Evolutionary conservation across 2,888 invertebrate genomes (phyloP).

Genomic region (Cantharis nigra): DNA sequence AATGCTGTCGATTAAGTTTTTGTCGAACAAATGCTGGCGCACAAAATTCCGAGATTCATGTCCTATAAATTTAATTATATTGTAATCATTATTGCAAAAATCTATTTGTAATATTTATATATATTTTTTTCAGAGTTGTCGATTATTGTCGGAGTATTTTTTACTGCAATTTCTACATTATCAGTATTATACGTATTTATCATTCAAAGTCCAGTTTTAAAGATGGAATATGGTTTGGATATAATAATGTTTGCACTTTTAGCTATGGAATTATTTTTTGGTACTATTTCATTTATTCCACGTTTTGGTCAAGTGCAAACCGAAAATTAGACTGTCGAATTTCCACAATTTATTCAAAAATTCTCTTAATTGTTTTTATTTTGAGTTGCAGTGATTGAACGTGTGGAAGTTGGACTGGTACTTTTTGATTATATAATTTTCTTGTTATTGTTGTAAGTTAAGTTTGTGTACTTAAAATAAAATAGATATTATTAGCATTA

Average conservation of each 20-base stretch:
- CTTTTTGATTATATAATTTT: too few relatives aligned
- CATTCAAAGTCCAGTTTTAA: conserved; percentile 20
- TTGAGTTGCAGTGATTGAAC: too few relatives aligned
- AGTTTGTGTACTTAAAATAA: neutral
- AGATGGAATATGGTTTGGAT: conserved; percentile 26
- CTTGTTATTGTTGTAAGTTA: neutral
- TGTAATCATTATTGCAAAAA: too few relatives aligned
- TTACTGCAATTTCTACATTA: neutral
- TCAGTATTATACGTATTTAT: conserved; percentile 17
- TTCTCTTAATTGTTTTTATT: too few relatives aligned
- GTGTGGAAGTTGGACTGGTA: too few relatives aligned
- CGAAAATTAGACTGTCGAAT: neutral
- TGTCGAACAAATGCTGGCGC: too few relatives aligned
- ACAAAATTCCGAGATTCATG: too few relatives aligned
- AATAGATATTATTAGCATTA: neutral
- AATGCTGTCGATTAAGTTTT: too few relatives aligned
- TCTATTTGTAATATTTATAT: too few relatives aligned
- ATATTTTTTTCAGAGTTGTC: neutral
- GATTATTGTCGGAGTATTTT: neutral
- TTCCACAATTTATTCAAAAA: neutral
- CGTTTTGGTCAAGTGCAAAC: conserved; percentile 10
- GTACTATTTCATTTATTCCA: conserved; percentile 19
- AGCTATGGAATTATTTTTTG: conserved; percentile 15
- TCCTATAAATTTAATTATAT: too few relatives aligned
- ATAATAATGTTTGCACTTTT: conserved; percentile 17